These are phyloP conservation scores for Nomada lathburiana DNA, from an alignment of 2,888 invertebrate species.

Conservation along the genomic window DNA sequence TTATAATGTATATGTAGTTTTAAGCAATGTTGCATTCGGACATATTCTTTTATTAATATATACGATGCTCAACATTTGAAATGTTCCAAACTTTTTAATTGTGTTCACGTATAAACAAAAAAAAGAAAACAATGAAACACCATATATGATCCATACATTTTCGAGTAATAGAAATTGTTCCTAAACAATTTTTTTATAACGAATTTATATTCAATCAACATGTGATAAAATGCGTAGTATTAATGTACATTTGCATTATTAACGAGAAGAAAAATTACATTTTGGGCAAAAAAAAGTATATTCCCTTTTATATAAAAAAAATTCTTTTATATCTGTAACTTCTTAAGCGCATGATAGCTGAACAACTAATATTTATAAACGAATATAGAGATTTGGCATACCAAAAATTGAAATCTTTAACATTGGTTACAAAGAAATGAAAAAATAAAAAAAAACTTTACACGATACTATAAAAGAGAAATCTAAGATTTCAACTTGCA, in stretches of 20 bases:
- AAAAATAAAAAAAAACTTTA: constrained; percentile 12
- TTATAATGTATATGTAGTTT: constrained; percentile 62
- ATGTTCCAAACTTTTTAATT: constrained; percentile 73
- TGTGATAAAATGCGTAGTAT: constrained; percentile 60
- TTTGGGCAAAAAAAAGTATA: constrained; percentile 40
- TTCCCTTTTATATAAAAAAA: constrained; percentile 51
- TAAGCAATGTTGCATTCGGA: constrained; percentile 75
- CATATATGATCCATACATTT: constrained; percentile 32
- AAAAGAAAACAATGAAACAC: constrained; percentile 26
- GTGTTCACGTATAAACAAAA: constrained; percentile 62
- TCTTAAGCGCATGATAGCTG: constrained; percentile 41
- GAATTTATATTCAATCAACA: constrained; percentile 51
- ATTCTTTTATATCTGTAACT: constrained; percentile 55
- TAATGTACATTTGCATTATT: constrained; percentile 46
- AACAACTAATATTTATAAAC: constrained; percentile 19
- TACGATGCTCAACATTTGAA: constrained; percentile 69
- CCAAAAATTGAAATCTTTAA: constrained; percentile 13
- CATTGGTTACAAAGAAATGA: constrained; percentile 9
- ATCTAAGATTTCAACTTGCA: constrained; percentile 38
- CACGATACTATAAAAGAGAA: constrained; percentile 9
- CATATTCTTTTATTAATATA: constrained; percentile 72
- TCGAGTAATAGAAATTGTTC: constrained; percentile 40
- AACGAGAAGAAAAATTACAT: constrained; percentile 23
- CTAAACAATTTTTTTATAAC: constrained; percentile 49
- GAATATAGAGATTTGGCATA: constrained; percentile 27